Conservation (phyloP, 2,888 invertebrate genomes). For the Aquatica leii region DNA sequence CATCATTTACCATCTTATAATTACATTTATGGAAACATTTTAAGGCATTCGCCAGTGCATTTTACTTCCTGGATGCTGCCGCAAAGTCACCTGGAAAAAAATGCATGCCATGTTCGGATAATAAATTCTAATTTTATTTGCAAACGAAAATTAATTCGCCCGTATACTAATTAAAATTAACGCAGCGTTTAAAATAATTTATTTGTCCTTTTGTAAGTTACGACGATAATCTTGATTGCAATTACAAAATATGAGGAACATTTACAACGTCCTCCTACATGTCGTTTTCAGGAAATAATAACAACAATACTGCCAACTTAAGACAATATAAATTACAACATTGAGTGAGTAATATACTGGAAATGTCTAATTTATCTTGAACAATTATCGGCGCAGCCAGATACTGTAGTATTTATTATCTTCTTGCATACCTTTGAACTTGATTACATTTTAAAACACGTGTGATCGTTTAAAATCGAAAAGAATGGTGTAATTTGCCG, state of each 20-base stretch:
- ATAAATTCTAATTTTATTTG: conserved; percentile 19
- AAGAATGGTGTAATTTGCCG: neutral
- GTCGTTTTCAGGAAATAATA: conserved; percentile 58
- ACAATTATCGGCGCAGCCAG: conserved; percentile 52
- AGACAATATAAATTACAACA: conserved; percentile 58
- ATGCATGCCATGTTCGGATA: conserved; percentile 16
- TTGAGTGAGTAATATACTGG: conserved; percentile 55
- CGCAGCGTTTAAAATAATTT: conserved; percentile 24
- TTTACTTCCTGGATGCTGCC: conserved; percentile 9
- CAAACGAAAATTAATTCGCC: neutral
- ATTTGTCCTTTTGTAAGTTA: conserved; percentile 52
- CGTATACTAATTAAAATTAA: conserved; percentile 8
- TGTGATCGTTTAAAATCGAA: conserved; percentile 19
- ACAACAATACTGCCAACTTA: conserved; percentile 57
- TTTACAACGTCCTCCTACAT: conserved; percentile 59
- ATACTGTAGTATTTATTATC: conserved; percentile 41
- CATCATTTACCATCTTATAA: conserved; percentile 48
- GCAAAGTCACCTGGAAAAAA: too few species aligned
- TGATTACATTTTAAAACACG: conserved; percentile 26
- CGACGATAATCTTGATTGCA: conserved; percentile 59
- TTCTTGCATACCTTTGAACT: conserved; percentile 30
- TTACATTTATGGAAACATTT: conserved; percentile 44
- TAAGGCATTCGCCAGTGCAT: conserved; percentile 37
- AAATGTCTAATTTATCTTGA: conserved; percentile 57
- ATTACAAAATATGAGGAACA: conserved; percentile 60